Conservation (phyloP, 1,140 invertebrate genomes). For the Meloidogyne floridensis region DNA sequence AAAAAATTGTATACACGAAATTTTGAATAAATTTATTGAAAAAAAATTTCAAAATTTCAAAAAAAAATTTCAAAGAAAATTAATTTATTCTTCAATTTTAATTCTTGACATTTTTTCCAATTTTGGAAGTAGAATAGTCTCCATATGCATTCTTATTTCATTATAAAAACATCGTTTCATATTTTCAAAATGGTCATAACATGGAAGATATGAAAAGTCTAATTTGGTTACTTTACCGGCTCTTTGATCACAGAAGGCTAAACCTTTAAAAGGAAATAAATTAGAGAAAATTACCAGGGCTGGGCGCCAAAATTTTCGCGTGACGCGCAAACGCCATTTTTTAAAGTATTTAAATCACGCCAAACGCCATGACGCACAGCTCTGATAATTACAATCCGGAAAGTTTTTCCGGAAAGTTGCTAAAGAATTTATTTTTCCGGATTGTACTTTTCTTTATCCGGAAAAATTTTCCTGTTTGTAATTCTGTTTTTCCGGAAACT, state of each 20-base stretch:
- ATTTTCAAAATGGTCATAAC: conserved; percentile 52
- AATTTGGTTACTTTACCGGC: conserved; percentile 47
- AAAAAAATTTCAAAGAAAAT: too few relatives aligned
- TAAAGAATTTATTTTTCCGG: too few relatives aligned
- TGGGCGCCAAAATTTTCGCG: too few relatives aligned
- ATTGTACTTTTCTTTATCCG: neutral
- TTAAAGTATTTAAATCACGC: too few relatives aligned
- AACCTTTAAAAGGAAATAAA: conserved; percentile 13
- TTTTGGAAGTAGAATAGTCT: conserved; percentile 38
- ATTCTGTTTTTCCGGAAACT: neutral
- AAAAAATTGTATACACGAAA: too few relatives aligned
- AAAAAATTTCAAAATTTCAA: too few relatives aligned
- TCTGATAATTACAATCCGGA: too few relatives aligned
- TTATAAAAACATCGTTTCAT: conserved; percentile 52
- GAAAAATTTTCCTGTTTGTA: neutral
- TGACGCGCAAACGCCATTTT: too few relatives aligned
- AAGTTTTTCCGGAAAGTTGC: neutral
- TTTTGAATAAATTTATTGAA: too few relatives aligned
- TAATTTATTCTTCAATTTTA: neutral
- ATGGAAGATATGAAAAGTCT: conserved; percentile 49
- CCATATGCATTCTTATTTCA: conserved; percentile 51
- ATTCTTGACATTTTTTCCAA: neutral
- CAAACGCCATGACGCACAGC: too few relatives aligned
- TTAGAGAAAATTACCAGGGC: too few relatives aligned
- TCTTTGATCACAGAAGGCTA: conserved; percentile 25